Conservation (phyloP, 2,797 vertebrate species). For the Eidolon dupreanum region DNA sequence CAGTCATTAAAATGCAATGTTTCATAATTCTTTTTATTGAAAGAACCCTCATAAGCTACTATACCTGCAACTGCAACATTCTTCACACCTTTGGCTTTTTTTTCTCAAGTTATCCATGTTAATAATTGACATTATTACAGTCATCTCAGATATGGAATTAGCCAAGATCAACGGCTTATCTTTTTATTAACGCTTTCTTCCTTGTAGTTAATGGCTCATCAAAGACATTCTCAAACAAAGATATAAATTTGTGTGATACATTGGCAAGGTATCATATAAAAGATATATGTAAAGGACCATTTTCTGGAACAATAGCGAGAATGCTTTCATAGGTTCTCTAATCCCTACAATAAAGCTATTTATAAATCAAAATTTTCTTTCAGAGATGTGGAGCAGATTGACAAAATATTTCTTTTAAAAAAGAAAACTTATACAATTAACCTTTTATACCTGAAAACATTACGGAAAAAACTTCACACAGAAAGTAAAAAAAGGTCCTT, state of each 20-base stretch:
- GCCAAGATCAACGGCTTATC: slow-evolving; percentile 67
- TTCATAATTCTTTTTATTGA: neutral
- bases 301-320: slow-evolving; percentile 57
- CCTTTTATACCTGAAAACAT: neutral
- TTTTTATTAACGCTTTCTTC: slow-evolving; percentile 58
- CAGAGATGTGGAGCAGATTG: neutral
- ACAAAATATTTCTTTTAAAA: slow-evolving; percentile 42
- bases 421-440: neutral
- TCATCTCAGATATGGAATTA: slow-evolving; percentile 67
- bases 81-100: slow-evolving; percentile 59
- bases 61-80: slow-evolving; percentile 42
- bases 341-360: slow-evolving; percentile 48
- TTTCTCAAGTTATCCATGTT: slow-evolving; percentile 50
- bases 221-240: slow-evolving; percentile 75
- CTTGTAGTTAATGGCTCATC: slow-evolving; percentile 57
- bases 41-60: neutral
- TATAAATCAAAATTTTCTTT: slow-evolving; percentile 59
- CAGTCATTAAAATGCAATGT: neutral
- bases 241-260: slow-evolving; percentile 58
- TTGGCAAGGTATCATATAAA: slow-evolving; percentile 47
- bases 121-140: slow-evolving; percentile 74
- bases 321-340: slow-evolving; percentile 47
- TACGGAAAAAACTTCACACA: neutral
- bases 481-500: neutral
- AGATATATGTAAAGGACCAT: slow-evolving; percentile 49